Evolutionary conservation across 2,113 vertebrate species (phyloP).

Genomic region (Leucopternis melanops): DNA sequence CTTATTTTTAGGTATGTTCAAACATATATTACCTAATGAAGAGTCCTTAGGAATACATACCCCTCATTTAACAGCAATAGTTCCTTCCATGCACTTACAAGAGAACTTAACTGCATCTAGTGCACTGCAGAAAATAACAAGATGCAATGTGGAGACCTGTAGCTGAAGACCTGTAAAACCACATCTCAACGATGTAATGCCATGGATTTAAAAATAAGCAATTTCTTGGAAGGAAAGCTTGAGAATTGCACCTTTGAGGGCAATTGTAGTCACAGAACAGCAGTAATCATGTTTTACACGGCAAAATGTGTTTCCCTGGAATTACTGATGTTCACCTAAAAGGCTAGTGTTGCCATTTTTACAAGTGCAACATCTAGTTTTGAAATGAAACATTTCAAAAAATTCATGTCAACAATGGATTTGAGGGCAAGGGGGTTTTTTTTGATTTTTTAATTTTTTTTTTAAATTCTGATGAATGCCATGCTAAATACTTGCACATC

Average conservation of each 20-base stretch:
- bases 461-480: not conserved
- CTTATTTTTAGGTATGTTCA: slow-evolving; percentile 34
- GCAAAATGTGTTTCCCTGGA: not conserved
- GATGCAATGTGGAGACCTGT: not conserved
- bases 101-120: slow-evolving; percentile 47
- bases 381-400: not conserved
- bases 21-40: not conserved
- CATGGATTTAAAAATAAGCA: slow-evolving; percentile 32
- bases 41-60: not conserved
- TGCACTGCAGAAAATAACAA: not conserved
- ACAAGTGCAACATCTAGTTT: not conserved
- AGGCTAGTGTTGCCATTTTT: not conserved
- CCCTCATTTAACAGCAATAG: slow-evolving; percentile 4
- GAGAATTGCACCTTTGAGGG: not conserved
- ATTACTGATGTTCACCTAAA: not conserved
- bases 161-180: slow-evolving; percentile 11
- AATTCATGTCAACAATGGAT: not conserved
- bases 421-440: not conserved
- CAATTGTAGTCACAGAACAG: not conserved
- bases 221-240: slow-evolving; percentile 36
- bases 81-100: slow-evolving; percentile 28
- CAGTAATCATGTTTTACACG: not conserved
- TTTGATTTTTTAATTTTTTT: not conserved
- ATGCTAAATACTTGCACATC: not conserved
- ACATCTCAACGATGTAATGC: slow-evolving; percentile 1